Percentiles rank a stretch among this genome's conserved stretches.
These are phyloP conservation scores for Phymatocera aterrima DNA, from an alignment of 2,888 invertebrate genomes.

Conservation along the genomic window DNA sequence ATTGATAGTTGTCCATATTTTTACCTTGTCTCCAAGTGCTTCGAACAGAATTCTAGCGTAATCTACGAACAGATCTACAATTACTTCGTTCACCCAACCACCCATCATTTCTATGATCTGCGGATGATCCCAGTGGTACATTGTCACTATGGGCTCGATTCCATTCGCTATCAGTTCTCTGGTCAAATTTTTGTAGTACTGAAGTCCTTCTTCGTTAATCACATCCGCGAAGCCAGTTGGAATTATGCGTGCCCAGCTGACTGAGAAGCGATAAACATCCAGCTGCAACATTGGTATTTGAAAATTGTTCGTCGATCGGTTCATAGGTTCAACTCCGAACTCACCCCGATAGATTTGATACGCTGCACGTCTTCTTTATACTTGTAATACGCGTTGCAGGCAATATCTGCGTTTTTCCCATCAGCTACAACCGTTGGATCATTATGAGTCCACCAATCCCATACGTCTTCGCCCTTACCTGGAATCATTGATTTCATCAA, in stretches of 20 bases:
- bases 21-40: slow-evolving; percentile 63
- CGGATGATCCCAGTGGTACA: slow-evolving; percentile 1
- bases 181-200: neutral
- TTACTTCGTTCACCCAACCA: no score
- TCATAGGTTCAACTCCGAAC: neutral
- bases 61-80: neutral
- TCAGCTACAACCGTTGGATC: neutral
- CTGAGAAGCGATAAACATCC: no score
- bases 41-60: slow-evolving; percentile 40
- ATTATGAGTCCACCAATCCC: neutral
- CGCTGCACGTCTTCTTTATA: neutral
- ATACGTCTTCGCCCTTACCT: neutral
- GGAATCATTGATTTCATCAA: neutral
- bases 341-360: neutral
- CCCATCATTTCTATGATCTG: neutral
- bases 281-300: no score
- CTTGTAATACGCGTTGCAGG: neutral
- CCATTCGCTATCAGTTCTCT: no score
- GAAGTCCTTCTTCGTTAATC: neutral
- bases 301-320: neutral
- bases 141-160: neutral
- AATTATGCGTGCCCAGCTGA: neutral
- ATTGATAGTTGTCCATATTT: slow-evolving; percentile 54
- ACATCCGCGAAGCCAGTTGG: neutral
- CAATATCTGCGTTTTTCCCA: neutral